Conservation (phyloP, 1,140 invertebrate species). For the Radopholus similis region DNA sequence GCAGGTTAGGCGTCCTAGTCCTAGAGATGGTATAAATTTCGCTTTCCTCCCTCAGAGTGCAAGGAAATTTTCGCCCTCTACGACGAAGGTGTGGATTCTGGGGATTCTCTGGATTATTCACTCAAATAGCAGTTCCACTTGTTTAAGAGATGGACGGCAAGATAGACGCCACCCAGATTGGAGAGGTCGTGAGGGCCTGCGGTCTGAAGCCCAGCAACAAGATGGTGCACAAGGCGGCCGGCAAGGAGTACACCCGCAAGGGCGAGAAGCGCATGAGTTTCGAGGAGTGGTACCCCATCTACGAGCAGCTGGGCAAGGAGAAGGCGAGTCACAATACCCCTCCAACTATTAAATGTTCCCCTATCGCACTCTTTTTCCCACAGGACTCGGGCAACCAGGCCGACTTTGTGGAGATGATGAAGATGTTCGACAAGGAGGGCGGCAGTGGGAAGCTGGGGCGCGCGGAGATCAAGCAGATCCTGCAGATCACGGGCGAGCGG, state of each 20-base stretch:
- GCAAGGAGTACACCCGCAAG: constrained; percentile 59
- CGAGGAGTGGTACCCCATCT: constrained; percentile 98
- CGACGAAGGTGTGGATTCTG: constrained; percentile 35
- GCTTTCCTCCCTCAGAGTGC: too few relatives aligned
- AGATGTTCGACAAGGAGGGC: constrained; percentile 85
- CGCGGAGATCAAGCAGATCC: constrained; percentile 82
- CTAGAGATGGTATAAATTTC: too few relatives aligned
- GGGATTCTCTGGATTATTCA: too few relatives aligned
- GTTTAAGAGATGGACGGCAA: constrained; percentile 56
- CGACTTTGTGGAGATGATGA: constrained; percentile 98
- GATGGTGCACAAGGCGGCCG: constrained; percentile 56
- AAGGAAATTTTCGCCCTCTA: constrained; percentile 61
- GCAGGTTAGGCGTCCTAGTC: too few relatives aligned
- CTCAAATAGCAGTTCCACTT: neutral
- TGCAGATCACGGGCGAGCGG: constrained; percentile 69
- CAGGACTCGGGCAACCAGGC: constrained; percentile 79
- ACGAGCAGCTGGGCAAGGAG: constrained; percentile 87
- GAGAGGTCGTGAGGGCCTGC: constrained; percentile 57
- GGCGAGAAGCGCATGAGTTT: constrained; percentile 74
- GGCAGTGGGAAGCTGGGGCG: constrained; percentile 94
- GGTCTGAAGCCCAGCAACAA: constrained; percentile 60
- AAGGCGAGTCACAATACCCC: too few relatives aligned
- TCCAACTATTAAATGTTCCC: neutral
- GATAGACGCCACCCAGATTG: constrained; percentile 60
- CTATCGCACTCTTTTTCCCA: neutral